Conservation (phyloP, 2,113 vertebrate genomes). For the Hydrolagus affinis region DNA sequence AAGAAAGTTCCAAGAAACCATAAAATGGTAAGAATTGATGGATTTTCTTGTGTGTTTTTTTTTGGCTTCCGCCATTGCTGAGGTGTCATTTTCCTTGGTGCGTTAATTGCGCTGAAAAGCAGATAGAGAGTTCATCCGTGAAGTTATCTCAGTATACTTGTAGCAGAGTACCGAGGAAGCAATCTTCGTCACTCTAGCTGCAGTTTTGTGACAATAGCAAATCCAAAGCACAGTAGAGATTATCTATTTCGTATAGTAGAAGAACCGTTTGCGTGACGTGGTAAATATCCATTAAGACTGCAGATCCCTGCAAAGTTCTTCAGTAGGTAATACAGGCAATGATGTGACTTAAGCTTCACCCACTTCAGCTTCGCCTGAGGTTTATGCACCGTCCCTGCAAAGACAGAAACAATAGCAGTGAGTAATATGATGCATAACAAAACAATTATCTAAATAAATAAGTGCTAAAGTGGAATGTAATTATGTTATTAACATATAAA, state of each 20-base stretch:
- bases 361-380: constrained; percentile 67
- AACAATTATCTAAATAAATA: background rate
- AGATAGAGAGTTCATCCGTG: background rate
- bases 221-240: background rate
- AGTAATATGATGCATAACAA: background rate
- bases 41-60: background rate
- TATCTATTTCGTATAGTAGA: background rate
- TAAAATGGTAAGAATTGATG: constrained; percentile 7
- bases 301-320: constrained; percentile 31
- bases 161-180: background rate
- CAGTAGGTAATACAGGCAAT: constrained; percentile 31
- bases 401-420: constrained; percentile 35
- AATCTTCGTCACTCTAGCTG: background rate
- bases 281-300: background rate
- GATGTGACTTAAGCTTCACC: background rate
- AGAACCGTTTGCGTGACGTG: background rate
- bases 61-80: background rate
- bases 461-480: background rate
- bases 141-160: background rate
- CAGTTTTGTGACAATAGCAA: background rate
- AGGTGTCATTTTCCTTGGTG: background rate
- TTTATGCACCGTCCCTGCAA: constrained; percentile 84
- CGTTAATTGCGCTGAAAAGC: too few relatives aligned
- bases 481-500: background rate
- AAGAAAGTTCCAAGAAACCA: constrained; percentile 22